phyloP scores from a whole-genome alignment of 2,797 vertebrate genomes.

The Sebastes vulpes region DNA sequence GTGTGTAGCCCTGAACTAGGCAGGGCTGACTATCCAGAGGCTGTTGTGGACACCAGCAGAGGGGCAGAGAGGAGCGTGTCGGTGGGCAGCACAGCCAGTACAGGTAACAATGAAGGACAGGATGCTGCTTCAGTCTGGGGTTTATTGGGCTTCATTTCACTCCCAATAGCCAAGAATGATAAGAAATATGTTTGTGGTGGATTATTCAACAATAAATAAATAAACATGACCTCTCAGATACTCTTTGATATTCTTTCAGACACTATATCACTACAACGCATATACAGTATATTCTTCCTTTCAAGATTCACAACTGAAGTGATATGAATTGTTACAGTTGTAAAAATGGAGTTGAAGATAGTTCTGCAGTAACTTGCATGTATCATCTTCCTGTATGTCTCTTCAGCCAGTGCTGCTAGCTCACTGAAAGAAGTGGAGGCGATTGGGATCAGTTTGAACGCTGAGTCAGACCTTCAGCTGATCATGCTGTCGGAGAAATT shows the following conservation, averaged over 20 bases:
- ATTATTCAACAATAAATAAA: background rate
- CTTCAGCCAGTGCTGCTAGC: slow-evolving; percentile 82
- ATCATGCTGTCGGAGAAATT: slow-evolving; percentile 88
- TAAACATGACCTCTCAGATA: background rate
- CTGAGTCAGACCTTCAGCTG: slow-evolving; percentile 70
- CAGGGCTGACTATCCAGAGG: background rate
- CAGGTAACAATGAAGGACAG: slow-evolving; percentile 70
- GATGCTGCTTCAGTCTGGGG: background rate
- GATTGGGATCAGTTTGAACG: slow-evolving; percentile 56
- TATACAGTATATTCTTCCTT: background rate
- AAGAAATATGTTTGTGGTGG: background rate
- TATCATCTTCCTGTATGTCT: background rate
- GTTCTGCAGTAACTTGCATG: background rate
- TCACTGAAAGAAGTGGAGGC: slow-evolving; percentile 75
- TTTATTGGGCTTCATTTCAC: background rate
- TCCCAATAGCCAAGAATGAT: background rate
- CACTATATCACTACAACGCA: background rate
- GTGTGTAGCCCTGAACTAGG: slow-evolving; percentile 4
- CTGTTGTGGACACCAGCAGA: background rate
- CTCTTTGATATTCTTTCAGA: background rate
- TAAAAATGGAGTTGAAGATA: background rate
- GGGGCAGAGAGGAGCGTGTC: slow-evolving; percentile 49
- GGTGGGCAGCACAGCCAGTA: slow-evolving; percentile 63
- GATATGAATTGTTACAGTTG: background rate
- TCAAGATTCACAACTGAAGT: background rate